These are phyloP conservation scores for Athripsodes cinereus DNA, from an alignment of 2,888 invertebrate genomes.

Conservation along the genomic window DNA sequence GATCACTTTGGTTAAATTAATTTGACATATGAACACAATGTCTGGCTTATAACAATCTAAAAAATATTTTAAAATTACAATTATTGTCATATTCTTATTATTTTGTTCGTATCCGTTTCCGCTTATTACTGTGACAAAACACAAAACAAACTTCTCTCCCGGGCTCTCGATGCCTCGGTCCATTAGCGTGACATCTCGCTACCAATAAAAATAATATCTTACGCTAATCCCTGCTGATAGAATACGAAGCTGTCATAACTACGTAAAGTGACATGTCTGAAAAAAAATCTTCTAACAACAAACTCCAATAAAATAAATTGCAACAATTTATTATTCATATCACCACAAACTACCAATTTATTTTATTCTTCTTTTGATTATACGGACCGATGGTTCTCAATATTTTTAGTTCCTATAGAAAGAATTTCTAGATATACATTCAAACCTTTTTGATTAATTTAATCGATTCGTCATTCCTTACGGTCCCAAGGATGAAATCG, in stretches of 20 bases:
- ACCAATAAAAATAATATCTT: neutral
- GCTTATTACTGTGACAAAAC: neutral
- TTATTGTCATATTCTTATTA: neutral
- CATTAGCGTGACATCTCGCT: neutral
- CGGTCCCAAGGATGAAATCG: no score
- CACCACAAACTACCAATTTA: neutral
- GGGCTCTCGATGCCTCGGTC: neutral
- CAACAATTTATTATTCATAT: neutral
- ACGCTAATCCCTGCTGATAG: neutral
- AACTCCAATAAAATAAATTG: neutral
- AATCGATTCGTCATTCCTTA: no score
- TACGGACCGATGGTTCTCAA: neutral
- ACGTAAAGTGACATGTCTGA: no score
- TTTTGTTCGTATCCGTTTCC: neutral
- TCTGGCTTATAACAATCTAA: no score
- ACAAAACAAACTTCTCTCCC: no score
- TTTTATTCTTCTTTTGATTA: neutral
- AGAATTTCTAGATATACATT: no score
- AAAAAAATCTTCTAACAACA: neutral
- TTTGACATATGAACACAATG: no score
- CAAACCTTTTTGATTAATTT: no score
- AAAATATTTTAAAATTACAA: no score
- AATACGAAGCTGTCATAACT: neutral
- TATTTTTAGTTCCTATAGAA: no score
- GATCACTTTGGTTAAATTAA: no score